These are phyloP conservation scores for Toxotes jaculatrix DNA, from an alignment of 2,113 vertebrate species.

Conservation along the genomic window DNA sequence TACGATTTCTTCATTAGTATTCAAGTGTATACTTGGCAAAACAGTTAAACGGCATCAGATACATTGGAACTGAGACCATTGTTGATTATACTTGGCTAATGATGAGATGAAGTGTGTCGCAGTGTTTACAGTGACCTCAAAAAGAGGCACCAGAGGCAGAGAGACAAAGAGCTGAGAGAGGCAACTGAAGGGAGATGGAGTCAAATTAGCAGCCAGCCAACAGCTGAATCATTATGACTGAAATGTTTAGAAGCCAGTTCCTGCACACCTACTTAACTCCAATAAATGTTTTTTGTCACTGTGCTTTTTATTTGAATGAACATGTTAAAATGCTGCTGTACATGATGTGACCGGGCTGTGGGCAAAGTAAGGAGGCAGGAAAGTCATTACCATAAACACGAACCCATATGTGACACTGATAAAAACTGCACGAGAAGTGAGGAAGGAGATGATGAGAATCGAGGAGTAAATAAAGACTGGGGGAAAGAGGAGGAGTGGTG, in stretches of 20 bases:
- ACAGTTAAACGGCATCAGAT: not conserved
- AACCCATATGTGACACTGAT: slow-evolving; percentile 47
- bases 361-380: slow-evolving; percentile 36
- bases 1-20: too few relatives aligned
- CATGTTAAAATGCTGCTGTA: slow-evolving; percentile 2
- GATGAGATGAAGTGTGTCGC: not conserved
- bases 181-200: slow-evolving; percentile 7
- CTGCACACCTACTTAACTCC: not conserved
- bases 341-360: slow-evolving; percentile 46
- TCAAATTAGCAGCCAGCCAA: slow-evolving; percentile 7
- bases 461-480: slow-evolving; percentile 13
- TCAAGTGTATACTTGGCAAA: too few relatives aligned
- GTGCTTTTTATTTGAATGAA: slow-evolving; percentile 25
- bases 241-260: slow-evolving; percentile 13
- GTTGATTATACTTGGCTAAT: not conserved
- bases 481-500: not conserved
- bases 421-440: slow-evolving; percentile 16
- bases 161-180: slow-evolving; percentile 3
- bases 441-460: slow-evolving; percentile 21
- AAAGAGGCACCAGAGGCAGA: not conserved
- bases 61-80: not conserved
- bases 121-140: not conserved
- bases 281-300: slow-evolving; percentile 11
- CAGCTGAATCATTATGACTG: slow-evolving; percentile 23
- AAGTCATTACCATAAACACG: slow-evolving; percentile 58